A percentile compares a stretch with the other conserved stretches of the same genome.
phyloP scores from a whole-genome alignment of 1,140 invertebrate species.

The Drosophila varians region DNA sequence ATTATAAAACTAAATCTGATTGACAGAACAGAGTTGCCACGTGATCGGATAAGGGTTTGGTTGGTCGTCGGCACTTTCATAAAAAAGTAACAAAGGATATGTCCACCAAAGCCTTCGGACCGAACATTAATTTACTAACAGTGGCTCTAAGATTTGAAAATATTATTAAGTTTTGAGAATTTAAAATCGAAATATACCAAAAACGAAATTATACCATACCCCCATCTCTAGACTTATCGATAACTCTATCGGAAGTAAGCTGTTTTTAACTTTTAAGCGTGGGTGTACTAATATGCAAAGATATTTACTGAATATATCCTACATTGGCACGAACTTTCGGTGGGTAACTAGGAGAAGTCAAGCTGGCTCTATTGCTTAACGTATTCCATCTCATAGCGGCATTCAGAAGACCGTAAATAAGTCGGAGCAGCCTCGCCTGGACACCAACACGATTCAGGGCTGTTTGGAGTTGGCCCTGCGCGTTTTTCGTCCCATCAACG shows the following conservation, averaged over 20 bases:
- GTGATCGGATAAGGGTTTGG: neutral
- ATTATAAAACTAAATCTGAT: conserved; percentile 59
- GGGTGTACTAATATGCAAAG: neutral
- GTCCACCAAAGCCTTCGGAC: neutral
- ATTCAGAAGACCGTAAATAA: conserved; percentile 84
- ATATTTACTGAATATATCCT: conserved; percentile 86
- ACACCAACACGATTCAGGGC: conserved; percentile 87
- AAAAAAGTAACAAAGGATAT: neutral
- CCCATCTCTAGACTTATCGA: neutral
- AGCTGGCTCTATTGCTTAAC: neutral
- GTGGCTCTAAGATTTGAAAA: neutral
- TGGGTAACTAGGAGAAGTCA: conserved; percentile 48
- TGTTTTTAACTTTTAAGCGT: conserved; percentile 14
- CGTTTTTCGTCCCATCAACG: conserved; percentile 84
- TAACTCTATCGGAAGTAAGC: conserved; percentile 17
- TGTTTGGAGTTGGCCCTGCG: conserved; percentile 86
- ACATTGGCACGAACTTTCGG: conserved; percentile 87
- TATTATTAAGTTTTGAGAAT: neutral
- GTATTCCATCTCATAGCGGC: conserved; percentile 81
- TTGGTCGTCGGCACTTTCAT: neutral
- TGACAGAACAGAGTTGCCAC: conserved; percentile 24
- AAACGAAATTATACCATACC: neutral
- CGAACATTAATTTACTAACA: neutral
- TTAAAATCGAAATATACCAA: neutral
- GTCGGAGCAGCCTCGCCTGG: conserved; percentile 66